A percentile compares a stretch with the other conserved stretches of the same genome.
Conservation (phyloP, 2,888 invertebrate genomes). For the Bruchidius siliquastri region DNA sequence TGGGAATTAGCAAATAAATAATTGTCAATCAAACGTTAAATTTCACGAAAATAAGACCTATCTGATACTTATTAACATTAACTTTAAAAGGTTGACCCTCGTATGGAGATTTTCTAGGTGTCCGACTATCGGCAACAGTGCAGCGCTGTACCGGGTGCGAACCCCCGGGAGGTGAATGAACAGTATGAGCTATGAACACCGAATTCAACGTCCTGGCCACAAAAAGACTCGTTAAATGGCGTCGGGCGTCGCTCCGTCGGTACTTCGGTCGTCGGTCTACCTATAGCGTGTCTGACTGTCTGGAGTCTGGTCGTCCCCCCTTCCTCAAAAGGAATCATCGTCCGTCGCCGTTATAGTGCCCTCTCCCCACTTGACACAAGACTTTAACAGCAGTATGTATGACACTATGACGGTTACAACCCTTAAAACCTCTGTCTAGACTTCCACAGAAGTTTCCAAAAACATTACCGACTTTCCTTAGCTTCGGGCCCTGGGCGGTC, state of each 20-base stretch:
- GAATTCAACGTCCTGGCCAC: conserved; percentile 19
- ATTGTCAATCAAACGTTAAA: too few relatives aligned
- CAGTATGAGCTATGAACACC: too few relatives aligned
- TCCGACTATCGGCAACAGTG: conserved; percentile 8
- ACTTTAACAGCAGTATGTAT: background rate
- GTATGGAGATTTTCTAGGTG: background rate
- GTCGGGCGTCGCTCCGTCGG: background rate
- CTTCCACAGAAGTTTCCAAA: too few relatives aligned
- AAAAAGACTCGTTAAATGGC: conserved; percentile 12
- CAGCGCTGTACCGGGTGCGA: conserved; percentile 11
- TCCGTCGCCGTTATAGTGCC: background rate
- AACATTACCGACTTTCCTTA: too few relatives aligned
- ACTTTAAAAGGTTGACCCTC: too few relatives aligned
- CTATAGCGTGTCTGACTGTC: background rate
- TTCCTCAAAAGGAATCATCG: background rate
- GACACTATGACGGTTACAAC: too few relatives aligned
- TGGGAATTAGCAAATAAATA: too few relatives aligned
- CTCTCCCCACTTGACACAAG: background rate
- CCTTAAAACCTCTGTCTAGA: too few relatives aligned
- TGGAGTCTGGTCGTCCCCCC: background rate
- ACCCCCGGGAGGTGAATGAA: conserved; percentile 36
- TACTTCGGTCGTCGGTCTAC: background rate
- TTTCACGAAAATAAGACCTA: too few relatives aligned
- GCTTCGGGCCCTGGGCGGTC: too few relatives aligned
- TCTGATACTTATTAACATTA: too few relatives aligned